Evolutionary conservation across 2,888 invertebrate species (phyloP).

Genomic region (Drosophila meridiana): DNA sequence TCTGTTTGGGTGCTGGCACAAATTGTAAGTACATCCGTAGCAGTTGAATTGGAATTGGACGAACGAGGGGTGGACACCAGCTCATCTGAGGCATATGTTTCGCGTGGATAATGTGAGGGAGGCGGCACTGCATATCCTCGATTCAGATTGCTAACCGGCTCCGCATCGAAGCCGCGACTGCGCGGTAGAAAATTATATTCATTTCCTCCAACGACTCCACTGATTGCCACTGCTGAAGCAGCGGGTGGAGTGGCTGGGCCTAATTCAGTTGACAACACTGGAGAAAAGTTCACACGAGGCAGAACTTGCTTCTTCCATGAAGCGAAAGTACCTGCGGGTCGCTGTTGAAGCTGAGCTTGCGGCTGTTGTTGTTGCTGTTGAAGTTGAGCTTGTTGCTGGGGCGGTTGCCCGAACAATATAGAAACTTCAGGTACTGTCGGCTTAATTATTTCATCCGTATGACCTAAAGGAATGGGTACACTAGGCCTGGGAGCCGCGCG

Average conservation of each 20-base stretch:
- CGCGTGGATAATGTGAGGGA: constrained; percentile 25
- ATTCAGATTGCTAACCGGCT: constrained; percentile 24
- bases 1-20: constrained; percentile 84
- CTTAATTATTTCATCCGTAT: constrained; percentile 50
- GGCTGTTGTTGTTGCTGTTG: constrained; percentile 28
- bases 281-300: constrained; percentile 75
- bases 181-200: constrained; percentile 56
- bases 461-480: constrained; percentile 52
- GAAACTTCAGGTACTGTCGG: constrained; percentile 78
- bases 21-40: constrained; percentile 72
- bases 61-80: background rate
- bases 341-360: constrained; percentile 20
- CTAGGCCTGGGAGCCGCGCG: constrained; percentile 81
- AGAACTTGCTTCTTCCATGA: constrained; percentile 83
- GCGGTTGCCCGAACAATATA: constrained; percentile 68
- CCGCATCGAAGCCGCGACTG: constrained; percentile 27
- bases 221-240: constrained; percentile 17
- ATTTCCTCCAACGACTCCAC: constrained; percentile 23
- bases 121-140: constrained; percentile 18
- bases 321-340: constrained; percentile 61
- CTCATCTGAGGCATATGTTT: constrained; percentile 20
- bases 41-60: background rate
- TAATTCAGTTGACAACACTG: constrained; percentile 57
- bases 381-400: constrained; percentile 34
- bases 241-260: constrained; percentile 43